A percentile compares a stretch with the other conserved stretches of the same genome.
These are phyloP conservation scores for Limnodromus scolopaceus DNA, from an alignment of 2,797 vertebrate genomes.

Conservation along the genomic window DNA sequence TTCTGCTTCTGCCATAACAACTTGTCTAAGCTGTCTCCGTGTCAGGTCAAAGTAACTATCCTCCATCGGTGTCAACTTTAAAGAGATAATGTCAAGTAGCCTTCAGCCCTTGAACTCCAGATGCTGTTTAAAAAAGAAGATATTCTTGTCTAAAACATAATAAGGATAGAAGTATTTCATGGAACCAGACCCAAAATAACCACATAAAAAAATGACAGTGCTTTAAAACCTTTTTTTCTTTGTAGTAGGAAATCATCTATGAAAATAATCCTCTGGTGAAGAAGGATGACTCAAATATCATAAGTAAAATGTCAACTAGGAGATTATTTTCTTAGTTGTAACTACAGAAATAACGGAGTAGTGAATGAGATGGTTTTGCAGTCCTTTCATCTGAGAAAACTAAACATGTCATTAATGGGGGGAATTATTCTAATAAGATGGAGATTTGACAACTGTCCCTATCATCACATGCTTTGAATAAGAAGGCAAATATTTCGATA, in stretches of 20 bases:
- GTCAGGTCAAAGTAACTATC: neutral
- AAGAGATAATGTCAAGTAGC: neutral
- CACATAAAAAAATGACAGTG: neutral
- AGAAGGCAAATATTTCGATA: neutral
- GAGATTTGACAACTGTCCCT: neutral
- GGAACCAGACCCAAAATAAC: neutral
- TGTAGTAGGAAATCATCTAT: neutral
- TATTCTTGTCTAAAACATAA: neutral
- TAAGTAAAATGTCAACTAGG: neutral
- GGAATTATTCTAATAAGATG: neutral
- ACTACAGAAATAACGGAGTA: neutral
- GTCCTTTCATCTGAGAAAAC: neutral
- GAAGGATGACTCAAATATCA: neutral
- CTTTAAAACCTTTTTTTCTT: neutral
- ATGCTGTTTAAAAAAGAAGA: neutral
- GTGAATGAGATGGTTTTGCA: neutral
- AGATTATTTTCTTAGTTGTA: neutral
- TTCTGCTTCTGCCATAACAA: neutral
- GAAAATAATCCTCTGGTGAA: neutral
- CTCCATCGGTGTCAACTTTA: neutral
- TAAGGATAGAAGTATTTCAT: neutral
- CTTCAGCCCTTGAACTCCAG: neutral
- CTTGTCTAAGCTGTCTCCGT: neutral
- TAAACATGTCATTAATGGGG: neutral
- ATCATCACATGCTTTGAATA: neutral